Base-by-base conservation (phyloP, 2,888 invertebrate genomes). In the Athrips mouffetella region DNA sequence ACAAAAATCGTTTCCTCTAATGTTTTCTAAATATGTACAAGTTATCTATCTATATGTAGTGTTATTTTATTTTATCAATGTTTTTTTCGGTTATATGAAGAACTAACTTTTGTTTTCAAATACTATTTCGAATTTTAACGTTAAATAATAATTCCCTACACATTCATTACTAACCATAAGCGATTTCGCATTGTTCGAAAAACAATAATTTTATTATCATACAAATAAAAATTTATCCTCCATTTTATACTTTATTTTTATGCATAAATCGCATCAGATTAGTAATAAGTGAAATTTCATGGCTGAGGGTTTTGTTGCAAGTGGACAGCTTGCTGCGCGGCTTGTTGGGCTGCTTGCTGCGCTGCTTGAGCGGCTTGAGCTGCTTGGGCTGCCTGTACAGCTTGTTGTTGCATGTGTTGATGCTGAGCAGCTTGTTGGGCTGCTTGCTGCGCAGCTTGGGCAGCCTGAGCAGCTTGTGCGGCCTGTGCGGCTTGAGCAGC, bases 221-320 rank as follows among this genome's bases (percentile, higher is more conserved):
- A 10, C 16, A 42, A 42, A 42, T 18, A 27, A 40, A 33, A 39
- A 40, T 20, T 20, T 8, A 2, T 20, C 18, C 18, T 21, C 11
- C 8, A 11, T 25, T 40, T 44, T 7, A n/a, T 2, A 20, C 41
- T 23, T 41, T 41, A 25, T 60, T 63, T 67, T 61, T 60, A 57
- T 53, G 65, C 66, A 58, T 82, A 85, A 86, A 88, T 85, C 83
- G 84, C 82, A 62, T 88, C 84, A 76, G 85, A 86, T 93, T 93
- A 94, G 93, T 93, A 93, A 90, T 93, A 93, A 89, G 90, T 92
- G 88, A 93, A 93, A 86, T 93, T 93, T 94, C 94, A 94, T 91
- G 94, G 90, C 71, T 91, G 91, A 65, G 89, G 86, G 65, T 88
- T 89, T 63, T 89, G 77, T 72, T 91, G 84, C 48, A 88, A 77